Evolutionary conservation across 2,113 vertebrate genomes (phyloP).

Genomic region (Notiomystis cincta): DNA sequence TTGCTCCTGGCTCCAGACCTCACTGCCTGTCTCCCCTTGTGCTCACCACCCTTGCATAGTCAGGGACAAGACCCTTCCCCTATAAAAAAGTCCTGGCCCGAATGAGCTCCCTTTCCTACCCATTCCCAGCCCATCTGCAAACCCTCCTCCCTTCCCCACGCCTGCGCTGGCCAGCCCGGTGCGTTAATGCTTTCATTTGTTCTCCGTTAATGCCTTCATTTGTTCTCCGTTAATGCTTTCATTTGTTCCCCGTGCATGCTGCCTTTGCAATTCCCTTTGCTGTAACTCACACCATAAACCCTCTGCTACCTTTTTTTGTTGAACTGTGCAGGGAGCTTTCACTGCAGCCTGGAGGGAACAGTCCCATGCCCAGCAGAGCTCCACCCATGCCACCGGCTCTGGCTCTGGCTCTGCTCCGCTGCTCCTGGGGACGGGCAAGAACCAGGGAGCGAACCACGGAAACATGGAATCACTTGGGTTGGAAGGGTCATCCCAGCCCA

Average conservation of each 20-base stretch:
- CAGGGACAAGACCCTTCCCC: background rate
- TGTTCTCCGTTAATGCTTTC: background rate
- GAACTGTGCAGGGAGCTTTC: background rate
- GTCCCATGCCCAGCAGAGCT: background rate
- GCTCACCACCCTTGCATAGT: background rate
- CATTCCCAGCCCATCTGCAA: background rate
- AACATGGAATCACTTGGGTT: background rate
- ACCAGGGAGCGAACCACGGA: background rate
- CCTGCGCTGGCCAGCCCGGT: background rate
- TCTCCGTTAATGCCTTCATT: background rate
- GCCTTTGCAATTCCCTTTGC: background rate
- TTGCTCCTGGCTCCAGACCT: background rate
- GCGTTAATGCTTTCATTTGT: background rate
- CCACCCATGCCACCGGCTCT: fast-evolving
- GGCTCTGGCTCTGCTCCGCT: fast-evolving
- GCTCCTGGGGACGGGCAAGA: background rate
- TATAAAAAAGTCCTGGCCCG: background rate
- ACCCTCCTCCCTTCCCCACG: background rate
- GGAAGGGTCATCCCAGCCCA: background rate
- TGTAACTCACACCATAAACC: background rate
- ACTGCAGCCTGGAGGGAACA: background rate
- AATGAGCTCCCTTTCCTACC: background rate
- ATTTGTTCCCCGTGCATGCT: background rate
- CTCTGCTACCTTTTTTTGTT: conserved; percentile 29
- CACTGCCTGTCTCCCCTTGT: fast-evolving